Conservation (phyloP, 2,888 invertebrate species). For the Brachyopa scutellaris region DNA sequence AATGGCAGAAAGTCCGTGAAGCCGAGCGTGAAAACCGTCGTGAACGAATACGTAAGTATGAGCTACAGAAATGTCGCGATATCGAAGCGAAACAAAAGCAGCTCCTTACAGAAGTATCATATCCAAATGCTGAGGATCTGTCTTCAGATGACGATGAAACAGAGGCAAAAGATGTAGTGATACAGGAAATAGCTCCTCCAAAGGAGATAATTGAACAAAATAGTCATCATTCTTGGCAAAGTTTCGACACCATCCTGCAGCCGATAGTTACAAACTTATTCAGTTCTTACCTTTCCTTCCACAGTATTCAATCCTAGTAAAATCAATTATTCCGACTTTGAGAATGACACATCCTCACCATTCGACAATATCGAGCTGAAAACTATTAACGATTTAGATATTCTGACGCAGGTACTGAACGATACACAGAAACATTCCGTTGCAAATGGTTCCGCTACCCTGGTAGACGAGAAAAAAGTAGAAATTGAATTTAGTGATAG, state of each 20-base stretch:
- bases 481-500: background rate
- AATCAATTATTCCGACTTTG: slow-evolving; percentile 89
- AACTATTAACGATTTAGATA: slow-evolving; percentile 95
- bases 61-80: slow-evolving; percentile 84
- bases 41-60: slow-evolving; percentile 84
- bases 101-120: slow-evolving; percentile 84
- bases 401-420: slow-evolving; percentile 90
- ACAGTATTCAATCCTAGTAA: slow-evolving; percentile 73
- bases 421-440: slow-evolving; percentile 76
- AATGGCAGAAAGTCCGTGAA: slow-evolving; percentile 87
- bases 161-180: no score
- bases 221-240: slow-evolving; percentile 74
- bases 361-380: slow-evolving; percentile 96
- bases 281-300: slow-evolving; percentile 42
- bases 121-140: slow-evolving; percentile 85
- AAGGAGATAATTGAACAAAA: slow-evolving; percentile 31
- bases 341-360: slow-evolving; percentile 94
- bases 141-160: slow-evolving; percentile 82
- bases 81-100: slow-evolving; percentile 84
- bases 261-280: slow-evolving; percentile 78
- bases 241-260: slow-evolving; percentile 80
- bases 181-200: slow-evolving; percentile 31
- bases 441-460: slow-evolving; percentile 26
- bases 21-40: slow-evolving; percentile 85
- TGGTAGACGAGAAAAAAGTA: background rate